Conservation (phyloP, 1,140 invertebrate genomes). For the Euglossa dilemma region DNA sequence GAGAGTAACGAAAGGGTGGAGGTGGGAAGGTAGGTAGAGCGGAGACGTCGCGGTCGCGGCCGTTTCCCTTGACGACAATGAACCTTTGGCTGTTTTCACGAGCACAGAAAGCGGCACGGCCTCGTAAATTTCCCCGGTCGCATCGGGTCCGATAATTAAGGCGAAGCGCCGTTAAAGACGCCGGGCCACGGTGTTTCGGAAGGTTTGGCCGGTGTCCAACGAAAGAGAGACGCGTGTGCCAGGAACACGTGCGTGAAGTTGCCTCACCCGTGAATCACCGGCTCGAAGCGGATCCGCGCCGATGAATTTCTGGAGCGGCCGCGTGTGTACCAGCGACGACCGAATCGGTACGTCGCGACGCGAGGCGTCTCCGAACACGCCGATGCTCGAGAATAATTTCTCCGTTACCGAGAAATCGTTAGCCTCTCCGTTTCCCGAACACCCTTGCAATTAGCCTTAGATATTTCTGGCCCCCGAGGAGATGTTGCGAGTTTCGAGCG, state of each 20-base stretch:
- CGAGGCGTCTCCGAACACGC: background rate
- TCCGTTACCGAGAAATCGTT: slow-evolving; percentile 19
- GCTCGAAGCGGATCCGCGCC: slow-evolving; percentile 46
- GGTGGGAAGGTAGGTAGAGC: no score
- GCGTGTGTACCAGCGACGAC: slow-evolving; percentile 16
- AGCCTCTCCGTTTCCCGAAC: background rate
- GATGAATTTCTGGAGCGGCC: slow-evolving; percentile 39
- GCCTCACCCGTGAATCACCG: slow-evolving; percentile 58
- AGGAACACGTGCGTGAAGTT: slow-evolving; percentile 68
- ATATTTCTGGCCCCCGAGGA: background rate
- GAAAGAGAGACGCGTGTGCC: slow-evolving; percentile 59
- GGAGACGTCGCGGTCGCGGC: no score
- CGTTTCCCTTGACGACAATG: slow-evolving; percentile 45
- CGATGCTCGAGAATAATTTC: slow-evolving; percentile 12
- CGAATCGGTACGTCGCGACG: no score
- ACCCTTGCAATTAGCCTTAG: background rate
- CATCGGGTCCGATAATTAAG: slow-evolving; percentile 62
- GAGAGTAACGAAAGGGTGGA: no score
- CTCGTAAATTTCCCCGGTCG: slow-evolving; percentile 57
- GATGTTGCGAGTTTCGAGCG: no score
- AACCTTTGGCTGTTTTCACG: slow-evolving; percentile 45
- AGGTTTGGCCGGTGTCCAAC: slow-evolving; percentile 54
- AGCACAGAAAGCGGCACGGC: slow-evolving; percentile 9
- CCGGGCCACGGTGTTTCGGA: slow-evolving; percentile 42
- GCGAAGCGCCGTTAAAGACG: slow-evolving; percentile 47